phyloP scores from a whole-genome alignment of 2,888 invertebrate genomes.

The Crioceris asparagi region DNA sequence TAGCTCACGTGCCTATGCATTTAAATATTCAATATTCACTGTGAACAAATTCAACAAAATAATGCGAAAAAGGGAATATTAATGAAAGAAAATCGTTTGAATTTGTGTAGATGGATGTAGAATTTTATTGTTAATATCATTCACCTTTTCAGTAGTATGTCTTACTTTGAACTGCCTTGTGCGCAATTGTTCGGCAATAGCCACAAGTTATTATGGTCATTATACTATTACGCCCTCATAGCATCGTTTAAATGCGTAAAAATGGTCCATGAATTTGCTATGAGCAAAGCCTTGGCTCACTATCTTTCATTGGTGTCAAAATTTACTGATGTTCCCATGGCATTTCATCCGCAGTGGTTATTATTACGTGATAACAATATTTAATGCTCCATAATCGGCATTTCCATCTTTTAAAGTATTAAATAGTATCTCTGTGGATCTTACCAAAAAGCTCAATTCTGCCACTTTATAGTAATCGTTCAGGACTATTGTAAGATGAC shows the following conservation, averaged over 20 bases:
- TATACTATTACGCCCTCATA: constrained; percentile 41
- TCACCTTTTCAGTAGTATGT: constrained; percentile 32
- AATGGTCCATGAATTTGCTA: constrained; percentile 37
- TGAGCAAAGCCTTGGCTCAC: constrained; percentile 33
- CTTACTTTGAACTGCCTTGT: constrained; percentile 37
- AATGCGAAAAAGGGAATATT: no score
- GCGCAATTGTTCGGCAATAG: constrained; percentile 39
- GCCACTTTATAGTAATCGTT: constrained; percentile 11
- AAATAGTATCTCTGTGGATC: no score
- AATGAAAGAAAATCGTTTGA: no score
- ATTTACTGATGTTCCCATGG: constrained; percentile 20
- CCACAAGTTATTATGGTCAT: constrained; percentile 38
- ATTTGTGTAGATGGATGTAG: constrained; percentile 3
- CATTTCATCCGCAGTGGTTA: constrained; percentile 20
- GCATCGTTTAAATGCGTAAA: constrained; percentile 37
- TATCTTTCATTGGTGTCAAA: constrained; percentile 17
- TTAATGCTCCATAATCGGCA: constrained; percentile 13
- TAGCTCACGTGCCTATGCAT: constrained; percentile 29
- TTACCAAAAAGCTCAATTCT: constrained; percentile 12
- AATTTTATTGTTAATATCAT: no score
- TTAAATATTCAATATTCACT: constrained; percentile 22
- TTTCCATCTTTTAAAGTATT: no score
- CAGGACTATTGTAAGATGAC: constrained; percentile 8
- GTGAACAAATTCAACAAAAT: no score
- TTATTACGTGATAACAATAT: constrained; percentile 12